A percentile compares a stretch with the other conserved stretches of the same genome.
These are phyloP conservation scores for Sinella curviseta DNA, from an alignment of 1,140 invertebrate genomes.

Conservation along the genomic window DNA sequence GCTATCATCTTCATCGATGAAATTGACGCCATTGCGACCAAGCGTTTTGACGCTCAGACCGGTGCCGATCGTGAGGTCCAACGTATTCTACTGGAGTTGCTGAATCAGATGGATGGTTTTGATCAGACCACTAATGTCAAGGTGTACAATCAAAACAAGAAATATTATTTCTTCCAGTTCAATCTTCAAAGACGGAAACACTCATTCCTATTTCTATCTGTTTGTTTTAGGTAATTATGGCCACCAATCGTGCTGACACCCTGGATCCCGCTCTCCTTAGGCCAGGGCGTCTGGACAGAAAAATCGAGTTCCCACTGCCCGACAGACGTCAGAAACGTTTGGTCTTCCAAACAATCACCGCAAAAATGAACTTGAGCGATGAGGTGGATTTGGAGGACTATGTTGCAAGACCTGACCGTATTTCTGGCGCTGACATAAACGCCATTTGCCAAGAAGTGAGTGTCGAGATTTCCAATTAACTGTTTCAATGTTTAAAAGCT, in stretches of 20 bases:
- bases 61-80: constrained; percentile 99
- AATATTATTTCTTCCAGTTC: background rate
- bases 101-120: constrained; percentile 99
- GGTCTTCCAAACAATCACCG: constrained; percentile 96
- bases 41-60: constrained; percentile 97
- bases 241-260: constrained; percentile 97
- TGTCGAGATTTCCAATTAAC: too few species aligned
- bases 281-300: constrained; percentile 95
- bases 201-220: background rate
- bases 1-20: constrained; percentile 99
- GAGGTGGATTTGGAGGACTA: constrained; percentile 99
- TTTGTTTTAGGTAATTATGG: constrained; percentile 90
- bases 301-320: constrained; percentile 98
- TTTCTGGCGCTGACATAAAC: constrained; percentile 98
- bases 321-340: constrained; percentile 96
- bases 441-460: constrained; percentile 98
- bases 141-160: constrained; percentile 61
- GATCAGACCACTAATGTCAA: constrained; percentile 99
- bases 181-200: background rate
- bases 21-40: constrained; percentile 98
- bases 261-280: constrained; percentile 94
- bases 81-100: constrained; percentile 91
- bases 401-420: constrained; percentile 95
- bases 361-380: constrained; percentile 99
- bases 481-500: background rate